Conservation (phyloP, 2,113 vertebrate species). For the Nesoenas mayeri region DNA sequence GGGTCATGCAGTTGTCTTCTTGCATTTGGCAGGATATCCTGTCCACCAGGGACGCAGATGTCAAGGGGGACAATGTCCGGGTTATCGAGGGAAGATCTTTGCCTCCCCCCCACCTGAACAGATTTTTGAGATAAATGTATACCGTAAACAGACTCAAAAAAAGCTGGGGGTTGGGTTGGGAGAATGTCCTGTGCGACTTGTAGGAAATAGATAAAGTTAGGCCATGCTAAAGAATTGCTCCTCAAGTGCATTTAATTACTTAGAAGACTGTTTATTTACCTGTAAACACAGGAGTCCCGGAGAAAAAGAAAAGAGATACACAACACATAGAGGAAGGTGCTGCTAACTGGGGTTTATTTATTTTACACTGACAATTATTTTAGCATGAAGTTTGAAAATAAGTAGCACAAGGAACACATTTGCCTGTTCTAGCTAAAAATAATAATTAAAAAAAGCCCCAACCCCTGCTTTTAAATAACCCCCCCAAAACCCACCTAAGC, state of each 20-base stretch:
- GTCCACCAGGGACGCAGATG: slow-evolving; percentile 75
- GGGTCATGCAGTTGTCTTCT: slow-evolving; percentile 80
- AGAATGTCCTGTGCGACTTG: not conserved
- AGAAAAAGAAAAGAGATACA: not conserved
- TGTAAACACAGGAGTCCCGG: not conserved
- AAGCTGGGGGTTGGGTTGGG: not conserved
- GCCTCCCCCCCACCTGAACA: slow-evolving; percentile 39
- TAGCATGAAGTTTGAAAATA: not conserved
- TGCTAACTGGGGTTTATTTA: not conserved
- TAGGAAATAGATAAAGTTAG: not conserved
- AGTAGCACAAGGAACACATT: not conserved
- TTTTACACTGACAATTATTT: not conserved
- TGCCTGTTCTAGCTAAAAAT: not conserved
- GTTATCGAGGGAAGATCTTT: slow-evolving; percentile 73
- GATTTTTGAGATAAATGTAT: slow-evolving; percentile 35
- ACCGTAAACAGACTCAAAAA: slow-evolving; percentile 39
- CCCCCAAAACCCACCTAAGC: not conserved
- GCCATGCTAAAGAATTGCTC: not conserved
- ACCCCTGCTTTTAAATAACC: not conserved
- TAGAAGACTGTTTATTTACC: not conserved
- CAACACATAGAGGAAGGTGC: not conserved
- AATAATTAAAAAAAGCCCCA: not conserved
- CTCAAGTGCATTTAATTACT: not conserved
- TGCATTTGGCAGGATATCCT: slow-evolving; percentile 81
- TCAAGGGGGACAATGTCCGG: slow-evolving; percentile 78